phyloP scores from a whole-genome alignment of 2,888 invertebrate genomes.

The Prenolepis imparis region DNA sequence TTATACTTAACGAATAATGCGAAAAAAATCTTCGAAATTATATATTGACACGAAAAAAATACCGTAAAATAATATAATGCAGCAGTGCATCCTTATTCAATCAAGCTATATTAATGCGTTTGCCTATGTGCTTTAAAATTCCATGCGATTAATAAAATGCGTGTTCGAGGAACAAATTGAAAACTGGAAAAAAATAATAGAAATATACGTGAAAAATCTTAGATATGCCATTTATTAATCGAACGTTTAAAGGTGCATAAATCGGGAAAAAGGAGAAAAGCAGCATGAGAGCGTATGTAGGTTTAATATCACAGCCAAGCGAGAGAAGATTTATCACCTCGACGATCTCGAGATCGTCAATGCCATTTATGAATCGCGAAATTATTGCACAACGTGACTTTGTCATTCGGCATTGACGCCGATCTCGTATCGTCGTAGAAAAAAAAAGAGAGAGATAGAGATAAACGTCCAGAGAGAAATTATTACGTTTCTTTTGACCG shows the following conservation, averaged over 20 bases:
- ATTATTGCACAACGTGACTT: not conserved
- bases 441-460: not conserved
- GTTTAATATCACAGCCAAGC: constrained; percentile 49
- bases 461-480: constrained; percentile 1
- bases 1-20: not conserved
- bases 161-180: not conserved
- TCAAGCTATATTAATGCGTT: constrained; percentile 18
- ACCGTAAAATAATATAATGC: not conserved
- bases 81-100: not conserved
- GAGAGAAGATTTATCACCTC: constrained; percentile 39
- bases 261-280: constrained; percentile 1
- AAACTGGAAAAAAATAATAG: not conserved
- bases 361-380: not conserved
- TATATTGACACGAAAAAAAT: not conserved
- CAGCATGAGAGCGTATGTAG: not conserved
- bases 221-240: not conserved
- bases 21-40: not conserved
- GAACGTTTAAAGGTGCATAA: not conserved
- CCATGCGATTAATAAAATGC: constrained; percentile 12
- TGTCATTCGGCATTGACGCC: not conserved
- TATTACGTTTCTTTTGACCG: constrained; percentile 66
- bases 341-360: constrained; percentile 59
- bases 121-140: not conserved
- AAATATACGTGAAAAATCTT: no score
- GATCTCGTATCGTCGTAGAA: constrained; percentile 16